phyloP scores from a whole-genome alignment of 2,797 vertebrate genomes.

The Rhabdophis nuchalis region DNA sequence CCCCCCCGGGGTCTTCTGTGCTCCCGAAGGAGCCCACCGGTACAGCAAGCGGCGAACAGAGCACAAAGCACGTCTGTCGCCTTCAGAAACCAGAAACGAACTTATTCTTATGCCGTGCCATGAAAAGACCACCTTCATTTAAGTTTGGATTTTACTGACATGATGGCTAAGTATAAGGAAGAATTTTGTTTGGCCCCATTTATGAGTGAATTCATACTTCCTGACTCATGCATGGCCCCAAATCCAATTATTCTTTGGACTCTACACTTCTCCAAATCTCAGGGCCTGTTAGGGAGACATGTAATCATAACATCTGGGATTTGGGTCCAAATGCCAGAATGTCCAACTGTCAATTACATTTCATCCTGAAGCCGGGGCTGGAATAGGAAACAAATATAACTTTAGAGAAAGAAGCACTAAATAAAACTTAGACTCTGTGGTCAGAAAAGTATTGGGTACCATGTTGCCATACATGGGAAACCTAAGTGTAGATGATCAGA shows the following conservation, averaged over 20 bases:
- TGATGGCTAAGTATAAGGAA: not conserved
- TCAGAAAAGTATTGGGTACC: not conserved
- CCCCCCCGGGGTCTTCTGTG: too few relatives aligned
- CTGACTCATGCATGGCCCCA: not conserved
- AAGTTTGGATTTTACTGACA: not conserved
- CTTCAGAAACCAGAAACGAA: too few relatives aligned
- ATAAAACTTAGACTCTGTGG: not conserved
- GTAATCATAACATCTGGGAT: not conserved
- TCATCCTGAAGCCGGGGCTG: not conserved
- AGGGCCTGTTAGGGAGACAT: not conserved
- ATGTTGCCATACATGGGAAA: not conserved
- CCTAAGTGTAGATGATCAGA: not conserved
- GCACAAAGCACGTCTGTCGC: too few relatives aligned
- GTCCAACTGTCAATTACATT: not conserved
- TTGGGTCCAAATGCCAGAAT: not conserved
- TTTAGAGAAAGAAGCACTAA: not conserved
- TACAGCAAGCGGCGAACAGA: too few relatives aligned
- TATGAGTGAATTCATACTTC: not conserved
- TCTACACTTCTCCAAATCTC: not conserved
- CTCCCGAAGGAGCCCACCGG: too few relatives aligned
- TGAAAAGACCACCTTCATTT: not conserved
- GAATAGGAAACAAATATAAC: not conserved
- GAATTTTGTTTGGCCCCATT: not conserved
- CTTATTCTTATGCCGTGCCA: not conserved
- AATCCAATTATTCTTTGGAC: not conserved